Conservation (phyloP, 2,888 invertebrate genomes). For the Microctonus brassicae region DNA sequence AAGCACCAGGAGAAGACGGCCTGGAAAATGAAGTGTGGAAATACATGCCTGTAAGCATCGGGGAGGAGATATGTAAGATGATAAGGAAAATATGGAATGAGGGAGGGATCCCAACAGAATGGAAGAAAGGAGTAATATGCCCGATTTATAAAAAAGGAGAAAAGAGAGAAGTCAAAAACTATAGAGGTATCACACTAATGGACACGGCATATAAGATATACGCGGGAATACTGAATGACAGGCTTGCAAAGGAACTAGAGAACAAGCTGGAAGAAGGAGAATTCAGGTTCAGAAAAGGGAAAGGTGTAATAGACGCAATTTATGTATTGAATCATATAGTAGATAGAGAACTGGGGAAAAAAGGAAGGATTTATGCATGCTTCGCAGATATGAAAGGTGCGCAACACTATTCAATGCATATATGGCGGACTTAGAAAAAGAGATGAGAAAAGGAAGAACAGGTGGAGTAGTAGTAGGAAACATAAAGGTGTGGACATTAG, state of each 20-base stretch:
- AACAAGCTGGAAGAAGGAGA: not conserved
- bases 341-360: not conserved
- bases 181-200: slow-evolving; percentile 37
- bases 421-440: slow-evolving; percentile 37
- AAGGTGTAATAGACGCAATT: not conserved
- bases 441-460: not conserved
- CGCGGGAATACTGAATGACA: not conserved
- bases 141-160: slow-evolving; percentile 34
- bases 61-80: not conserved
- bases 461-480: slow-evolving; percentile 27
- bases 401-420: slow-evolving; percentile 34
- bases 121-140: slow-evolving; percentile 14
- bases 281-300: not conserved
- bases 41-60: no score
- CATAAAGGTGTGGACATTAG: not conserved
- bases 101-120: slow-evolving; percentile 17
- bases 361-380: not conserved
- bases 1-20: not conserved
- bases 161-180: slow-evolving; percentile 10
- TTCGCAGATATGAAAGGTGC: slow-evolving; percentile 13
- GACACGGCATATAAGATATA: slow-evolving; percentile 28
- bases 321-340: not conserved
- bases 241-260: not conserved
- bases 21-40: not conserved
- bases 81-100: slow-evolving; percentile 15